Evolutionary conservation across 2,113 vertebrate species (phyloP), one percentile per base, ranked within the genome.

Genomic region (Cichladusa arquata): DNA sequence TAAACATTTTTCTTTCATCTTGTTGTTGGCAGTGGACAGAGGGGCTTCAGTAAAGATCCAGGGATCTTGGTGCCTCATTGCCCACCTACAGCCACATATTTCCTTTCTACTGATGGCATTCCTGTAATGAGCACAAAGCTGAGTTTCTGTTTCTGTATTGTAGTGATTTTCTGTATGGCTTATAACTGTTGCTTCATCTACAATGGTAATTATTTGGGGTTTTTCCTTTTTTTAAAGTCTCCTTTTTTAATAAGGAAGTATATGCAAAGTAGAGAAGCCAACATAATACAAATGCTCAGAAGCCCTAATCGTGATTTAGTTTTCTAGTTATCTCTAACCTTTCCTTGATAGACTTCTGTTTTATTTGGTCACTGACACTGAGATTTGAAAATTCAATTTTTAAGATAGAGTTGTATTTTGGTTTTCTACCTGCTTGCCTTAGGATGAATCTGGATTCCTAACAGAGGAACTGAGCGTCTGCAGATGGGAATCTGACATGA

Each of bases 31-130:
- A 66, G 28, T 36, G 36, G 56, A 20, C 22, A 45, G n/a, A 57
- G 18, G 6, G 14, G 7, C 20, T 91, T 45, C 44, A 58, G 51
- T 50, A n/a, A 81, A 62, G 11, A 17, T 45, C 13, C 19, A 40
- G 42, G 60, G 33, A 47, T n/a, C 1, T 70, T 25, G 72, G 24
- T 51, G 38, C n/a, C 29, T 69, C 29, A 38, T 40, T 64, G 26
- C 9, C 54, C 13, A 26, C 54, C 15, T 56, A 2, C 0, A 3
- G 29, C 8, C 36, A 25, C 5, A 1, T 6, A 8, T 23, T 88
- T 83, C 1, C 0, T 57, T 92, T 26, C 45, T 58, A 3, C 47
- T 78, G 44, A 57, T 62, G 34, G 40, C 60, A 61, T 24, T 33
- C 44, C 50, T 81, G 5, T 17, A 33, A 33, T 22, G 36, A 80